A percentile compares a stretch with the other conserved stretches of the same genome.
Conservation (phyloP, 2,888 invertebrate genomes). For the Drosophila maculinotata region DNA sequence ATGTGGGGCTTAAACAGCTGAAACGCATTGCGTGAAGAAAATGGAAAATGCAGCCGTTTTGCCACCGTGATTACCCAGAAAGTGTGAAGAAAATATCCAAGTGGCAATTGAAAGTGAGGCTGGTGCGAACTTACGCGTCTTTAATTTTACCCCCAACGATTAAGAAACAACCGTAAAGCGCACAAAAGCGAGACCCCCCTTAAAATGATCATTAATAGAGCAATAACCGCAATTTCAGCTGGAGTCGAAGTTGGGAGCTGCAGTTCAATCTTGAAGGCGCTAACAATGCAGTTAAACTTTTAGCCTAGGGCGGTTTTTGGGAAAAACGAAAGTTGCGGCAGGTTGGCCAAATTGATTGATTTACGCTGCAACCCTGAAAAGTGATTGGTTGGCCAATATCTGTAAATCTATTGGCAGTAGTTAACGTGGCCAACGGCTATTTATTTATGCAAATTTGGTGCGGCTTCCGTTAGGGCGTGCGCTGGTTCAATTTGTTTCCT, state of each 20-base stretch:
- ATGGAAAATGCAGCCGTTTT: slow-evolving; percentile 53
- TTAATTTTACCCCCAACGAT: slow-evolving; percentile 35
- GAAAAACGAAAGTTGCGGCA: slow-evolving; percentile 66
- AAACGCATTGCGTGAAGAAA: slow-evolving; percentile 61
- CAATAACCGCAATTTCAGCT: slow-evolving; percentile 32
- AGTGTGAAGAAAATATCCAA: slow-evolving; percentile 72
- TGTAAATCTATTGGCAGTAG: slow-evolving; percentile 1
- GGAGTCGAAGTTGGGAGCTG: neutral
- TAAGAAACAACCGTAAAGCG: slow-evolving; percentile 63
- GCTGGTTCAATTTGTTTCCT: slow-evolving; percentile 48
- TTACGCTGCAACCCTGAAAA: slow-evolving; percentile 7
- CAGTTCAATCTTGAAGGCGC: slow-evolving; percentile 46
- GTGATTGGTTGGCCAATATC: neutral
- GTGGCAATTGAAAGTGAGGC: slow-evolving; percentile 62
- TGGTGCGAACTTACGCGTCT: slow-evolving; percentile 22
- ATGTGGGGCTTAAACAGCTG: slow-evolving; percentile 17
- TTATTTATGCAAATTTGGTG: slow-evolving; percentile 36
- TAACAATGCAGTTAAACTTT: slow-evolving; percentile 53
- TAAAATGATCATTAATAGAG: slow-evolving; percentile 50
- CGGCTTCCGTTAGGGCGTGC: slow-evolving; percentile 56
- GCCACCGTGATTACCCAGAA: slow-evolving; percentile 67
- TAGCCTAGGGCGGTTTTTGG: slow-evolving; percentile 57
- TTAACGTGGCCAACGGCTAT: slow-evolving; percentile 21
- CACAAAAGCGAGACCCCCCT: slow-evolving; percentile 58
- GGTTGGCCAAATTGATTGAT: slow-evolving; percentile 46